Conservation (phyloP, 2,113 vertebrate genomes). For the Lasiurus cinereus region DNA sequence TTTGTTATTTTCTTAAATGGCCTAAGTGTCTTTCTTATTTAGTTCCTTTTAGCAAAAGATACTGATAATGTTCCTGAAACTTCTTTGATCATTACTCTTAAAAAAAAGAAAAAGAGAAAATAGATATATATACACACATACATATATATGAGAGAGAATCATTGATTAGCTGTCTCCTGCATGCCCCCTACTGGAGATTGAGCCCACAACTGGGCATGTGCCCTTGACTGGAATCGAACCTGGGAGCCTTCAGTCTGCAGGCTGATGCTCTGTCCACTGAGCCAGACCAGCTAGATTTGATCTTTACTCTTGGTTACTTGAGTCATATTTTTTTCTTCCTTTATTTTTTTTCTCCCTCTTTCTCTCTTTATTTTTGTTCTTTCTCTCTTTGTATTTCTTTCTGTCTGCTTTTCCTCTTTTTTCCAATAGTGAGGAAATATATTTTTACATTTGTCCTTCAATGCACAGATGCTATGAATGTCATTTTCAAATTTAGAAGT, state of each 20-base stretch:
- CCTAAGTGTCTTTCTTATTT: background rate
- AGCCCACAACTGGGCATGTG: too few species aligned
- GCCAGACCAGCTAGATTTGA: background rate
- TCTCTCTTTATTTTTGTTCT: background rate
- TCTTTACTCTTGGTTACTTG: background rate
- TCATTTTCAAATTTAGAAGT: conserved; percentile 57
- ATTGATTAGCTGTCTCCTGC: too few species aligned
- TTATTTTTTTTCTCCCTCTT: background rate
- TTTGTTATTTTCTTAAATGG: background rate
- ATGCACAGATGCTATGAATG: background rate
- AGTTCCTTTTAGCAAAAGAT: background rate
- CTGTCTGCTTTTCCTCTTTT: background rate
- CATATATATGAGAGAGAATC: too few species aligned
- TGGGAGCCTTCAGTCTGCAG: too few species aligned
- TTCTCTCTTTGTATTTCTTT: background rate
- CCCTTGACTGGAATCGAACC: too few species aligned
- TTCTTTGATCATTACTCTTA: background rate
- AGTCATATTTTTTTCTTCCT: background rate
- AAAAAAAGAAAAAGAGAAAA: too few species aligned
- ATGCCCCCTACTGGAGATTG: too few species aligned
- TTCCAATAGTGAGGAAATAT: background rate
- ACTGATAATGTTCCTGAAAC: background rate
- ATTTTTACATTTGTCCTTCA: conserved; percentile 43
- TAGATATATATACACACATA: too few species aligned
- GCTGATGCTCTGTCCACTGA: too few species aligned